Evolutionary conservation across 2,113 vertebrate genomes (phyloP), one percentile per base, ranked within the genome.

Genomic region (Willisornis vidua): DNA sequence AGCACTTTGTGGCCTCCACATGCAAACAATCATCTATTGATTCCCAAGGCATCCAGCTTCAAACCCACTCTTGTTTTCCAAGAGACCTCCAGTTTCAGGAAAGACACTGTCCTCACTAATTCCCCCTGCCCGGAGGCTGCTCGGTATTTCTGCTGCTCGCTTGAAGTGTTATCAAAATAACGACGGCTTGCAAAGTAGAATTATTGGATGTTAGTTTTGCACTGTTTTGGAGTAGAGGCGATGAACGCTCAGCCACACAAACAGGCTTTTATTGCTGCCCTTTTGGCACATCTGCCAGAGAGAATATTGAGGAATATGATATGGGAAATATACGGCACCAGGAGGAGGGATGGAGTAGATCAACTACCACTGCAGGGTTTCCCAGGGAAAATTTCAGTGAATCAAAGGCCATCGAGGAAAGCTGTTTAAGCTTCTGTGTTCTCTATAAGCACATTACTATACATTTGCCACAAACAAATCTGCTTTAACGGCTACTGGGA

Each of bases 21-120:
- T 70, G 77, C 78, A 95, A 94, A 97, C 90, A 97, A 97, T 94
- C 90, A 81, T 37, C 83, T 46, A 90, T 83, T 90, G 73, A 97
- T 95, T 96, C 70, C 51, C 45, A 51, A 91, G 85, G 65, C 83
- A 66, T 90, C 61, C 65, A n/a, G 72, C 78, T 73, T 97, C 79
- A 95, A 96, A 93, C 66, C 14, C 52, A 41, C 71, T 72, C 68
- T 91, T 91, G 92, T 92, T 95, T 78, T 66, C 58, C 61, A 67
- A 71, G 86, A 79, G 62, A 67, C 59, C 80, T 75, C 87, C 77
- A 77, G 68, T 74, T 89, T 76, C 86, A 87, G 63, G 91, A 77
- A 82, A 45, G 85, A 72, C 66, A 65, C 28, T 91, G 54, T 57
- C 72, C 74, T 83, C 66, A 67, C 72, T 96, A 87, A 91, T 84